Evolutionary conservation across 2,113 vertebrate species (phyloP), one percentile per base, ranked within the genome.

Genomic region (Carollia perspicillata): DNA sequence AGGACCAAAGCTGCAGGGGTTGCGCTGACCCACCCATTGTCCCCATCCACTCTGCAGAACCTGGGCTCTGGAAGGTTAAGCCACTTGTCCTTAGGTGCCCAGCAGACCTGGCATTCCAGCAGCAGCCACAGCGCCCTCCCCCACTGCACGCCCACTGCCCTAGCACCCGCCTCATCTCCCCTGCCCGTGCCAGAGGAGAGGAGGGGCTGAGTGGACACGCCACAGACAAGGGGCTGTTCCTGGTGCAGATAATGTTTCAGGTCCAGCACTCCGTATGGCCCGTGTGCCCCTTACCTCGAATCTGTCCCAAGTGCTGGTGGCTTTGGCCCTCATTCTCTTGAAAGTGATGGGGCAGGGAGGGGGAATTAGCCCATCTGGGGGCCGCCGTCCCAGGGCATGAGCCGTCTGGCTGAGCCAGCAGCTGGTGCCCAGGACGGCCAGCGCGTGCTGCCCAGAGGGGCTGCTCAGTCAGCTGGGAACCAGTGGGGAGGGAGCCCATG

Each of bases 401-500:
- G 42, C 37, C 17, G n/a, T 42, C 60, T 12, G 49, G 44, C 53
- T 53, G 26, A 37, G 87, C 49, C 18, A 30, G 20, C 20, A 33
- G 28, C 42, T 40, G 33, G 95, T 26, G 58, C 49, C 33, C n/a
- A n/a, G 75, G 28, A 26, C 28, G 35, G 42, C 60, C 47, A 51
- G 66, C 33, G 20, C 0, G 0, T 5, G 42, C 17, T 2, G 66
- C 37, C 30, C 47, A 35, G 55, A 11, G n/a, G 8, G 16, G 5
- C 63, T 7, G n/a, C 44, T n/a, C 22, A 2, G 1, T 37, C 42
- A 69, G 37, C 20, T 0, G 6, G 5, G 37, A 42, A 5, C 22
- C 30, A 0, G 33, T 17, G 16, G 47, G 66, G 18, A 37, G 5
- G 68, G 51, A 22, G 33, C 26, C 49, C 5, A 18, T 33, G 3